Evolutionary conservation across 2,888 invertebrate species (phyloP).

Genomic region (Ashinkailepas kermadecensis): DNA sequence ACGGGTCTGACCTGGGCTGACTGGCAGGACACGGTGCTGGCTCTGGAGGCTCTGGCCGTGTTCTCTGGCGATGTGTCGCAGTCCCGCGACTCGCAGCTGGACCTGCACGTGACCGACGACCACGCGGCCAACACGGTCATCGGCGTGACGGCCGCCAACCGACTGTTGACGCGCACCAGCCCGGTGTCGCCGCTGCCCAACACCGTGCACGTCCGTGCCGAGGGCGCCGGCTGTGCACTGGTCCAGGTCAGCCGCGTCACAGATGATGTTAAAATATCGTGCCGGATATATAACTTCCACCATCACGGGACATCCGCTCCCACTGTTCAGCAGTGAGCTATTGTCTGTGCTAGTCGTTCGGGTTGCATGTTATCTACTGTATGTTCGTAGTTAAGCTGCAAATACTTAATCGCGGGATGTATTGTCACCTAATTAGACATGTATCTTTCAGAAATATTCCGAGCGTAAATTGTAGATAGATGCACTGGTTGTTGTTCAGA

Average conservation of each 20-base stretch:
- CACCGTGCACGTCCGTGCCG: background rate
- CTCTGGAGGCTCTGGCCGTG: slow-evolving; percentile 2
- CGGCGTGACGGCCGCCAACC: background rate
- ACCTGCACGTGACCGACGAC: background rate
- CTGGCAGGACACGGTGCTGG: background rate
- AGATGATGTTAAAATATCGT: no score
- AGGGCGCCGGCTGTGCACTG: background rate
- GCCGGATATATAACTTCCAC: no score
- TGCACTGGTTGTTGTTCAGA: no score
- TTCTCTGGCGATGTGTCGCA: background rate
- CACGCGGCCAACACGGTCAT: background rate
- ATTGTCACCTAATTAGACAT: background rate
- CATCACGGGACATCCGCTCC: no score
- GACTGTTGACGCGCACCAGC: background rate
- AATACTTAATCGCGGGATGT: background rate
- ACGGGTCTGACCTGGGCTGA: no score
- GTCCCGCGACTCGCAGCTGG: background rate
- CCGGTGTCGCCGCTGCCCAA: background rate
- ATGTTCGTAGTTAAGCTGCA: no score
- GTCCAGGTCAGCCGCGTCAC: background rate
- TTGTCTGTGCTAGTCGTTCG: no score
- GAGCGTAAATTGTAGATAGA: no score
- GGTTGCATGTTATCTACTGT: no score
- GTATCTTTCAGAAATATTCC: background rate
- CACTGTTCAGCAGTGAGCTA: no score